These are phyloP conservation scores for Tryphoninae sp. DNA, from an alignment of 2,888 invertebrate genomes.

Conservation along the genomic window DNA sequence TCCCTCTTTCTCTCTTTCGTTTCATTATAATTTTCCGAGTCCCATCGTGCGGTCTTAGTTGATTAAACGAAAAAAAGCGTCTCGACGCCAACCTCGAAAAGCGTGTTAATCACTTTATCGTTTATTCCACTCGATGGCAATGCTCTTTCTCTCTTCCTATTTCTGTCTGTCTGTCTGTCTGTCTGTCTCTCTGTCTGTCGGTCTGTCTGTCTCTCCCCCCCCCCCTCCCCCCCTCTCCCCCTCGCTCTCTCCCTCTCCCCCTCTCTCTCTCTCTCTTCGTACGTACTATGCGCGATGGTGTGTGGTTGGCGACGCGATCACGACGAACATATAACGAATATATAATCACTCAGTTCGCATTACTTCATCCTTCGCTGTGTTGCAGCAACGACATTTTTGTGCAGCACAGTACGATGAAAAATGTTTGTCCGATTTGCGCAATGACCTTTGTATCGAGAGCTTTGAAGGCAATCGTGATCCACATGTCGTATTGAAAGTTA, in stretches of 20 bases:
- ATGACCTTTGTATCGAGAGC: too few species aligned
- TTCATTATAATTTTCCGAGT: neutral
- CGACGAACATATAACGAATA: neutral
- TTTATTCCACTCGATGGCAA: slow-evolving; percentile 33
- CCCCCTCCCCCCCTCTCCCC: neutral
- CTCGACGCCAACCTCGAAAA: neutral
- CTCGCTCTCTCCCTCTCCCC: neutral
- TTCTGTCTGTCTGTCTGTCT: neutral
- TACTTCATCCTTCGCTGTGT: slow-evolving; percentile 5
- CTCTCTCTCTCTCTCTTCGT: slow-evolving; percentile 12
- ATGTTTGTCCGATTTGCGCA: too few species aligned
- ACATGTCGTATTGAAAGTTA: too few species aligned
- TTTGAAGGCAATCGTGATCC: too few species aligned
- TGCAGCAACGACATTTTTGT: too few species aligned
- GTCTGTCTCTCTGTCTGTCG: neutral
- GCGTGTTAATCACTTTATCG: slow-evolving; percentile 36
- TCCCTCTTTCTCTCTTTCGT: neutral
- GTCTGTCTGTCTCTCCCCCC: neutral
- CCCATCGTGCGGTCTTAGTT: slow-evolving; percentile 16
- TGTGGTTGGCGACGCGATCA: slow-evolving; percentile 8
- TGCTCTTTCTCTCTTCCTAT: slow-evolving; percentile 13
- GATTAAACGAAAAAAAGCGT: slow-evolving; percentile 21
- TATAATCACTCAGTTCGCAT: slow-evolving; percentile 51
- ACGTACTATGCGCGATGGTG: neutral
- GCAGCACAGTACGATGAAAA: too few species aligned